Evolutionary conservation across 2,797 vertebrate genomes (phyloP).

Genomic region (Clarias pachynema): DNA sequence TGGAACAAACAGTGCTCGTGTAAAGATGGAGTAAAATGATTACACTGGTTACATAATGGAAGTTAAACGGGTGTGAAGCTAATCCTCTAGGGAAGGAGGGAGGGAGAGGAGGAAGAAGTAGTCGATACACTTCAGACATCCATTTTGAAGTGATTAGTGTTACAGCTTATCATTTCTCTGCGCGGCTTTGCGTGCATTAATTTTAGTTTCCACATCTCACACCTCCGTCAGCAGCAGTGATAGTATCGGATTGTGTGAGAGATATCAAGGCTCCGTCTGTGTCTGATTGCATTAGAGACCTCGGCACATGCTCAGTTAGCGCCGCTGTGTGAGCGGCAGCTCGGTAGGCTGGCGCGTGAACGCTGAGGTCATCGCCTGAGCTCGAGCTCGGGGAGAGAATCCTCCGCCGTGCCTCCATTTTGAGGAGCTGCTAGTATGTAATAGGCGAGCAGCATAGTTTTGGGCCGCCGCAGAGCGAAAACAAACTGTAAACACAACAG

Average conservation of each 20-base stretch:
- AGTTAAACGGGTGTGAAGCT: slow-evolving; percentile 28
- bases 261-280: background rate
- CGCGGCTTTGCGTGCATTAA: background rate
- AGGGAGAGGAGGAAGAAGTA: background rate
- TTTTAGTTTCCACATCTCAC: background rate
- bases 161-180: background rate
- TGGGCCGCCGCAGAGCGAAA: slow-evolving; percentile 67
- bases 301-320: slow-evolving; percentile 94
- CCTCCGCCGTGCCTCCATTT: slow-evolving; percentile 95
- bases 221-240: too few species aligned
- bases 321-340: slow-evolving; percentile 80
- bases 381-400: slow-evolving; percentile 85
- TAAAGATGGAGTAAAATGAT: slow-evolving; percentile 9
- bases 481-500: slow-evolving; percentile 81
- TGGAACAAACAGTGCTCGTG: background rate
- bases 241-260: background rate
- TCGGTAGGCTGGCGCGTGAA: slow-evolving; percentile 90
- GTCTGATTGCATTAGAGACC: slow-evolving; percentile 53
- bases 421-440: slow-evolving; percentile 85
- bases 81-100: slow-evolving; percentile 22
- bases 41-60: slow-evolving; percentile 3
- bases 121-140: slow-evolving; percentile 10
- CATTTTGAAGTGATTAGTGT: slow-evolving; percentile 25
- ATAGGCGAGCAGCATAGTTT: slow-evolving; percentile 82
- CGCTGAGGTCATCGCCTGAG: slow-evolving; percentile 96